Base-by-base conservation (phyloP, 37 sponge, comb jelly and placozoan species). In the Bolinopsis microptera region DNA sequence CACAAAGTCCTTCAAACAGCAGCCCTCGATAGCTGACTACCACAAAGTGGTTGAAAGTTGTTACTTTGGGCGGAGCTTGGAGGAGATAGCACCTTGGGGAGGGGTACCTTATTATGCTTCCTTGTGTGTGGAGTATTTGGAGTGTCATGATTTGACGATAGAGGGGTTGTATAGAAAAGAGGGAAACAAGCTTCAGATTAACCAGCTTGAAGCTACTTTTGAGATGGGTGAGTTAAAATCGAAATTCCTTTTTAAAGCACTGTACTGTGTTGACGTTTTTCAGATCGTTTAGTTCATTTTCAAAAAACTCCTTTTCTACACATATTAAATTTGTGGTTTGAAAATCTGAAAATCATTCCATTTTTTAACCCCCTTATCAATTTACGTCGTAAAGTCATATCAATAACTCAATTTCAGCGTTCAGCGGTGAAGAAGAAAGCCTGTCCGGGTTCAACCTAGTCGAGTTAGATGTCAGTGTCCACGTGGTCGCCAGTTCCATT, bases 131-230 rank as follows among this genome's bases (percentile, higher is more conserved):
- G 90, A 86, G 30, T 86, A 41, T 27, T n/a, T 86, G 61, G 90
- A 86, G 26, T 86, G 90, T 41, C 90, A 86, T 39, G 90, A 86
- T 27, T 5, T 86, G 40, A 86, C 90, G 2, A 86, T 86, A 28
- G 90, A 86, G 30, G 90, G 90, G 31, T 30, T 86, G 61, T 86
- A 86, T 40, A 38, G 90, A 48, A 86, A 86, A 48, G 90, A 86
- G 61, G 90, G 90, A 28, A 86, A 86, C 28, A 86, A 86, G 31
- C 28, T 86, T 21, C 90, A 86, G 61, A 86, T 86, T 1, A 86
- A 86, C 8, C 90, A 41, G 30, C 35, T 86, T 28, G 90, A 86
- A 27, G 35, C 41, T 5, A 40, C 90, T 2, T 86, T 86, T 27
- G 90, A 86, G 90, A 86, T n/a, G 13, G 90, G 90, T 86, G 0